A percentile compares a stretch with the other conserved stretches of the same genome.
These are phyloP conservation scores for Amaurobius ferox DNA, from an alignment of 2,888 invertebrate genomes.

Conservation along the genomic window DNA sequence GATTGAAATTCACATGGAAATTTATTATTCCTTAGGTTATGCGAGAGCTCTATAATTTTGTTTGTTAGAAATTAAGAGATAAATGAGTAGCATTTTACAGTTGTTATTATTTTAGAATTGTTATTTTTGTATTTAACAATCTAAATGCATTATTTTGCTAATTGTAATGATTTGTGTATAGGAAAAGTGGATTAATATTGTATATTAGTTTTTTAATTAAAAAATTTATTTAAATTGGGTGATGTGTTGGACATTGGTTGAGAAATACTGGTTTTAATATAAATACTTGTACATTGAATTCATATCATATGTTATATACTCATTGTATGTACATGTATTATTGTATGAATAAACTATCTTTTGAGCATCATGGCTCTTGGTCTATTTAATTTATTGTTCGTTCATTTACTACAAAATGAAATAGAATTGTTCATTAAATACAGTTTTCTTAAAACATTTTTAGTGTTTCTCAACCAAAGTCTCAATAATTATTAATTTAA, in stretches of 20 bases:
- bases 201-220: not conserved
- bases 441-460: not conserved
- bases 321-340: not conserved
- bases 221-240: not conserved
- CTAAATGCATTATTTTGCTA: no score
- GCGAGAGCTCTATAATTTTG: no score
- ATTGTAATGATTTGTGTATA: no score
- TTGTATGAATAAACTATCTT: slow-evolving; percentile 1
- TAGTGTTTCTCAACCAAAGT: slow-evolving; percentile 12
- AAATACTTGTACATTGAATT: slow-evolving; percentile 1
- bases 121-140: no score
- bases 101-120: no score
- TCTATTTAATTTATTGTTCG: not conserved
- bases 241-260: not conserved
- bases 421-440: not conserved
- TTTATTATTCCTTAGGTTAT: no score
- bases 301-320: not conserved
- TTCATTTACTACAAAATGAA: not conserved
- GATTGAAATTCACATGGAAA: no score
- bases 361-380: not conserved
- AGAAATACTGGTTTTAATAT: slow-evolving; percentile 3
- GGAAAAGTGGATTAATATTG: not conserved
- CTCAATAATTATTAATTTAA: not conserved
- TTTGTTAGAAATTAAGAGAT: no score
- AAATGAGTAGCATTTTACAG: no score